Evolutionary conservation across 2,797 vertebrate species (phyloP).

Genomic region (Anomalospiza imberbis): DNA sequence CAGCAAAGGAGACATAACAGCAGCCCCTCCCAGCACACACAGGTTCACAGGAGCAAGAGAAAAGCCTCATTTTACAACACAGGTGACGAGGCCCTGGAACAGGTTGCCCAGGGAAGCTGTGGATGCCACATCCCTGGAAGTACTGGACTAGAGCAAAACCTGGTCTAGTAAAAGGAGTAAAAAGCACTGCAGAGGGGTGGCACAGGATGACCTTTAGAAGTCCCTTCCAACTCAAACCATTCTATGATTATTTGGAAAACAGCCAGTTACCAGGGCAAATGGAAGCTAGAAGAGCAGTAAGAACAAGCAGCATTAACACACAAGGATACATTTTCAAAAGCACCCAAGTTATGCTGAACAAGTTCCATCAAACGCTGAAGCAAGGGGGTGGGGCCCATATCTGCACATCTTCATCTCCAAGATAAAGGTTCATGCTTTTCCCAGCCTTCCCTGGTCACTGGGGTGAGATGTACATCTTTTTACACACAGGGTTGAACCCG

Average conservation of each 20-base stretch:
- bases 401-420: not conserved
- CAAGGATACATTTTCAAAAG: not conserved
- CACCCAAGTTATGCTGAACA: not conserved
- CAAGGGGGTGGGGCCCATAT: not conserved
- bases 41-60: not conserved
- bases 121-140: not conserved
- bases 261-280: not conserved
- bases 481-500: accelerated
- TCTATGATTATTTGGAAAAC: not conserved
- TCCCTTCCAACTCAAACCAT: not conserved
- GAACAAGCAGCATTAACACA: not conserved
- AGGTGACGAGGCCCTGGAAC: not conserved
- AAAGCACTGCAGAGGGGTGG: not conserved
- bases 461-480: not conserved
- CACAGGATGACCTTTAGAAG: not conserved
- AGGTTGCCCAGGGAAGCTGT: not conserved
- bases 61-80: not conserved
- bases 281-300: not conserved
- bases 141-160: not conserved
- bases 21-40: not conserved
- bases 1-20: not conserved
- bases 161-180: not conserved
- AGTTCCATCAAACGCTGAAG: not conserved
- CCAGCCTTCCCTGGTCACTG: not conserved
- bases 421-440: not conserved